Percentiles rank a stretch among this genome's conserved stretches.
These are phyloP conservation scores for Miichthys miiuy DNA, from an alignment of 2,797 vertebrate species.

Conservation along the genomic window DNA sequence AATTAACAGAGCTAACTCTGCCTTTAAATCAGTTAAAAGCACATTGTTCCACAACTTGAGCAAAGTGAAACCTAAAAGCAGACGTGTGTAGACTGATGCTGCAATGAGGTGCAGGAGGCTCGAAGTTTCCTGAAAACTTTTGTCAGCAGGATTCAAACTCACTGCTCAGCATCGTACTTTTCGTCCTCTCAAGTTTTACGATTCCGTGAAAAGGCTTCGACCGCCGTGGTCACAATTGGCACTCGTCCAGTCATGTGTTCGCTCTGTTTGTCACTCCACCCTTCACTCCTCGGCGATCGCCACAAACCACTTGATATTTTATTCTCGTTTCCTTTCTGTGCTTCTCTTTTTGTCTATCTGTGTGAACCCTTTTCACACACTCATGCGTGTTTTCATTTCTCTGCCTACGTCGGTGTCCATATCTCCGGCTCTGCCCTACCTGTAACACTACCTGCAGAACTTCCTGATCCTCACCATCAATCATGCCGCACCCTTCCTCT, in stretches of 20 bases:
- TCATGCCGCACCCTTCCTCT: constrained; percentile 70
- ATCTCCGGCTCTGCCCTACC: constrained; percentile 47
- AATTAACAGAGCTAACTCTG: background rate
- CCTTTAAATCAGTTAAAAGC: constrained; percentile 16
- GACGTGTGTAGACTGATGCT: background rate
- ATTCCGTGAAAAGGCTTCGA: constrained; percentile 26
- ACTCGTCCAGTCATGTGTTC: constrained; percentile 50
- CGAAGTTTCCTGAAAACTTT: constrained; percentile 24
- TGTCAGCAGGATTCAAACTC: constrained; percentile 32
- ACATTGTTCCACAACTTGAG: background rate
- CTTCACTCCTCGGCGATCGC: constrained; percentile 21
- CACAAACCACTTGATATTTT: constrained; percentile 19
- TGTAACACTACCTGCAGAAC: constrained; percentile 68
- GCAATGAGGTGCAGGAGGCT: constrained; percentile 11
- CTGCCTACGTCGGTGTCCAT: background rate
- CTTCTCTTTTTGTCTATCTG: constrained; percentile 1
- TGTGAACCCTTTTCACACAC: background rate
- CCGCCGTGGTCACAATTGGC: constrained; percentile 30
- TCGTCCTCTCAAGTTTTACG: constrained; percentile 40
- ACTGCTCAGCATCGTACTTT: constrained; percentile 31
- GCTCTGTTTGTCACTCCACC: constrained; percentile 37
- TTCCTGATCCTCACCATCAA: constrained; percentile 76
- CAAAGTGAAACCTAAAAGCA: constrained; percentile 21
- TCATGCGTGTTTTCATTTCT: constrained; percentile 1
- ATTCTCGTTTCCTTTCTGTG: constrained; percentile 19